Percentiles rank a stretch among this genome's conserved stretches.
Conservation (phyloP, 2,888 invertebrate genomes). For the Antheraea yamamai region DNA sequence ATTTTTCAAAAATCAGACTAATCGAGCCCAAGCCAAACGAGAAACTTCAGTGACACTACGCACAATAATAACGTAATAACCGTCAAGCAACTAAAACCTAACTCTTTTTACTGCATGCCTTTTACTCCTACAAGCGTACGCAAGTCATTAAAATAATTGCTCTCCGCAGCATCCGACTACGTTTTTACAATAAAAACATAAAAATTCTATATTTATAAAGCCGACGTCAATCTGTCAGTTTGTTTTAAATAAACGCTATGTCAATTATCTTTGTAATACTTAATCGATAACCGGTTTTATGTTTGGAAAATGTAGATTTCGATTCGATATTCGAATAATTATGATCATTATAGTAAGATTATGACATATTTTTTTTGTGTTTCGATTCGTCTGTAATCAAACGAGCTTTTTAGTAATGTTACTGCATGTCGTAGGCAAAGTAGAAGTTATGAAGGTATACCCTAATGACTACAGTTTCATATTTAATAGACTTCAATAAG, state of each 20-base stretch:
- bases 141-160: conserved; percentile 47
- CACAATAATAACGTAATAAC: background rate
- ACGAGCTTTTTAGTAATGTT: background rate
- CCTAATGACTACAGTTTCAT: no score
- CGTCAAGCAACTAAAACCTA: background rate
- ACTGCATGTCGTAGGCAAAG: background rate
- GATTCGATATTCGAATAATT: no score
- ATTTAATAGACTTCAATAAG: no score
- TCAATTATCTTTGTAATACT: background rate
- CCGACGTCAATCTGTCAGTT: background rate
- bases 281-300: background rate
- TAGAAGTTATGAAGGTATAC: background rate
- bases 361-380: no score
- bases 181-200: conserved; percentile 17
- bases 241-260: background rate
- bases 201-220: background rate
- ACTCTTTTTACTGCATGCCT: background rate
- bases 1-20: background rate
- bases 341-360: no score
- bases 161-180: conserved; percentile 36
- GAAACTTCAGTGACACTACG: background rate
- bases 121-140: background rate
- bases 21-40: background rate
- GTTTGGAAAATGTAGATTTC: no score
- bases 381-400: no score